Percentiles rank a stretch among this genome's conserved stretches.
Evolutionary conservation across 1,140 invertebrate genomes (phyloP).

Genomic region (Scylla paramamosain): DNA sequence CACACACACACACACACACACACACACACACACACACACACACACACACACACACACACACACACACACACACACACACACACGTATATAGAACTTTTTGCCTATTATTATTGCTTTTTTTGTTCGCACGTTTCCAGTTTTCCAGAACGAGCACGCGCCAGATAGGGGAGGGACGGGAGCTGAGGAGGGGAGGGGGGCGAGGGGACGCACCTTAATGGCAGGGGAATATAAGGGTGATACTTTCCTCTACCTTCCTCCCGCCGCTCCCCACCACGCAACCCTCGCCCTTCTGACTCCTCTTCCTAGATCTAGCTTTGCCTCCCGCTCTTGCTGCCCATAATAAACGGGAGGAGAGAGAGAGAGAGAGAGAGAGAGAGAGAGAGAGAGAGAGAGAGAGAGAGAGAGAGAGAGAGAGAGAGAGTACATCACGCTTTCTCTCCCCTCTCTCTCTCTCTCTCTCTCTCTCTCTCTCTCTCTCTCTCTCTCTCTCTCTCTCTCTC

Average conservation of each 20-base stretch:
- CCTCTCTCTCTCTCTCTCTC: not conserved
- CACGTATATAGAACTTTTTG: not conserved
- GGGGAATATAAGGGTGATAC: not conserved
- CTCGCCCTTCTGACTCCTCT: not conserved
- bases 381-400: constrained; percentile 12
- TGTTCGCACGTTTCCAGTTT: constrained; percentile 47
- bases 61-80: not conserved
- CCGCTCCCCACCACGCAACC: not conserved
- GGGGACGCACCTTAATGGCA: not conserved
- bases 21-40: constrained; percentile 28
- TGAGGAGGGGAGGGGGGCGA: not conserved
- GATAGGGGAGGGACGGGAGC: not conserved
- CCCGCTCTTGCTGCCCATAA: not conserved
- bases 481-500: too few relatives aligned
- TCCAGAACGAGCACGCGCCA: constrained; percentile 40
- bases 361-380: constrained; percentile 48
- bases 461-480: too few relatives aligned
- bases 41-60: constrained; percentile 24
- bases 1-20: not conserved
- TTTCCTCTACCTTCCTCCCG: not conserved
- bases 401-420: not conserved
- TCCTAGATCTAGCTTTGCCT: not conserved
- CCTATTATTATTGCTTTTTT: constrained; percentile 23
- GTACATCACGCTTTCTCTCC: not conserved
- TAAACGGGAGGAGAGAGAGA: not conserved